phyloP scores from a whole-genome alignment of 2,888 invertebrate species.

The Erynnis tages region DNA sequence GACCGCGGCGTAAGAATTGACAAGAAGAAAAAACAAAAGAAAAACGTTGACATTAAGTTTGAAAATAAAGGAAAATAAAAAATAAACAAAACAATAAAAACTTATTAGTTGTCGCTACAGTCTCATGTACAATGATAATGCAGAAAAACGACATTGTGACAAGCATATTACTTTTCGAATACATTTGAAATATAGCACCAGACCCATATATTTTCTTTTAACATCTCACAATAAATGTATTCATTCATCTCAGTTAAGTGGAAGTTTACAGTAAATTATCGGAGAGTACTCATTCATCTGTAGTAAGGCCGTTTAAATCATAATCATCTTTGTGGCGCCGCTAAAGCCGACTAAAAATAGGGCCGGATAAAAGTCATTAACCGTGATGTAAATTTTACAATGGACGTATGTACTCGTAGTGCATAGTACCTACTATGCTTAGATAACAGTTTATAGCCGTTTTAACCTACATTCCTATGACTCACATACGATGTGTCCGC shows the following conservation, averaged over 20 bases:
- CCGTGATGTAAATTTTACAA: slow-evolving; percentile 31
- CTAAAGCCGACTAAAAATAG: slow-evolving; percentile 26
- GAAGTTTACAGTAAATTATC: slow-evolving; percentile 9
- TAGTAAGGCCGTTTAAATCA: slow-evolving; percentile 10
- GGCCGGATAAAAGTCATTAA: slow-evolving; percentile 34
- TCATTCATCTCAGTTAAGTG: not conserved
- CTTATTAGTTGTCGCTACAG: no score
- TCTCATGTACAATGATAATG: no score
- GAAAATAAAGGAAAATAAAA: no score
- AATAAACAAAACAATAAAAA: no score
- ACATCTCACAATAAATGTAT: no score
- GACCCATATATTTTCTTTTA: no score
- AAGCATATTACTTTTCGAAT: no score
- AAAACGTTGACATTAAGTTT: no score
- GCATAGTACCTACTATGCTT: slow-evolving; percentile 41
- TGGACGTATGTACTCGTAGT: slow-evolving; percentile 35
- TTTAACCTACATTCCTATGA: slow-evolving; percentile 54
- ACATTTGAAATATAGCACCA: no score
- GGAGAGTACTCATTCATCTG: slow-evolving; percentile 13
- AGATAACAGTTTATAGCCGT: slow-evolving; percentile 60
- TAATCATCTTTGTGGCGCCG: slow-evolving; percentile 18
- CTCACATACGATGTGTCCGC: slow-evolving; percentile 34
- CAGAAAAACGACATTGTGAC: no score
- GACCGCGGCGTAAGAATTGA: no score
- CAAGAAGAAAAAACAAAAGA: no score